Base-by-base conservation (phyloP, 2,797 vertebrate species). In the Sebastes hopkinsi region DNA sequence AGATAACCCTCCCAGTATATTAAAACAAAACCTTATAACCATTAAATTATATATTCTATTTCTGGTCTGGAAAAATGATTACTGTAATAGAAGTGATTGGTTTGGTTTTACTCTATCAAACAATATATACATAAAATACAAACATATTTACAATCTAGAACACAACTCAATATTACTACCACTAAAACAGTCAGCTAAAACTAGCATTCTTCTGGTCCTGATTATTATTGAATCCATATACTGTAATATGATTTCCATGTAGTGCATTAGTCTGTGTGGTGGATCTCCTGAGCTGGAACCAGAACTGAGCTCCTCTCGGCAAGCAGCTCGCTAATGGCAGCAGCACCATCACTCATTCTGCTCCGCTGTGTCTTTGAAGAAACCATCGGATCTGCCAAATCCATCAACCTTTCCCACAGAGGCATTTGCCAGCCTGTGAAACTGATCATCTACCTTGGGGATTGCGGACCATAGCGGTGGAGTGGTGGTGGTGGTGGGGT, bases 381-480 rank as follows among this genome's bases (percentile, higher is more conserved):
- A 89, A 81, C 82, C 86, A 80, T 90, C 88, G 85, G 86, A 92
- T 94, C 92, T 91, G 91, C 84, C 89, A 94, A 91, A 95, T 94
- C 93, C 91, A 94, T 95, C 93, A 94, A 82, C 84, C 73, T 83
- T 80, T 77, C 92, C 87, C 87, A 92, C 85, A 82, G 78, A 92
- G 90, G 80, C 88, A 87, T 92, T 92, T 86, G 84, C 89, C 91
- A 92, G 91, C 86, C 90, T 84, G 88, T 87, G 92, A 92, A 95
- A 95, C 93, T 89, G 94, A 95, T 95, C 94, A 92, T 92, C 90
- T 90, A 90, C 93, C 89, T 87, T 67, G 86, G 90, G 92, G 92
- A 94, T 85, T 84, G 85, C 55, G 52, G 87, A 75, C 82, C 80
- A 84, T 80, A 78, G 82, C 65, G 55, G 77, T n/a, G 20, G 9